These are phyloP conservation scores for Naja naja DNA, from an alignment of 2,113 vertebrate species.

Conservation along the genomic window DNA sequence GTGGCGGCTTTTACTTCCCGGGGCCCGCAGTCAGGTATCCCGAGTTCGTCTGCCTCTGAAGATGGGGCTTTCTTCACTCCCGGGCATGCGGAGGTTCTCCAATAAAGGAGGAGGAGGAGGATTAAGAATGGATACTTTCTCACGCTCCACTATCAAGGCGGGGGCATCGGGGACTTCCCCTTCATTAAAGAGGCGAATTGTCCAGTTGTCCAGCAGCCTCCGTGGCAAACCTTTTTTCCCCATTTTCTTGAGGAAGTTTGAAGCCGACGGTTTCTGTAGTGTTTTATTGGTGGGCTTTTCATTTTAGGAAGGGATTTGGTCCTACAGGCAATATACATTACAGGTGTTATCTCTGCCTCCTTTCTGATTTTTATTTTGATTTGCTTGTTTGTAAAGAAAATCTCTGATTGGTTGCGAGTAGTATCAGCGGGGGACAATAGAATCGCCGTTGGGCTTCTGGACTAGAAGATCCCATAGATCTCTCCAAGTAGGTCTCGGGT, in stretches of 20 bases:
- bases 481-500: neutral
- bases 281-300: neutral
- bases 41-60: neutral
- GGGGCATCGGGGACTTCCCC: neutral
- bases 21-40: neutral
- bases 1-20: neutral
- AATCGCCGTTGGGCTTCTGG: neutral
- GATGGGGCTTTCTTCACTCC: neutral
- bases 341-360: neutral
- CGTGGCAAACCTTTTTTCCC: neutral
- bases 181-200: neutral
- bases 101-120: neutral
- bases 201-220: neutral
- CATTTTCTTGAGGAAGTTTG: neutral
- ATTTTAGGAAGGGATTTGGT: neutral
- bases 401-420: neutral
- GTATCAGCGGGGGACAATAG: neutral
- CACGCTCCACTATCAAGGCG: neutral
- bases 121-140: neutral
- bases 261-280: neutral
- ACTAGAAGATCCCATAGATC: neutral
- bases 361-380: neutral
- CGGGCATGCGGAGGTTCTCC: neutral
- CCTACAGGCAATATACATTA: neutral
- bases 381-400: neutral